Evolutionary conservation across 2,888 invertebrate species (phyloP), one percentile per base, ranked within the genome.

Genomic region (Linyphia triangularis): DNA sequence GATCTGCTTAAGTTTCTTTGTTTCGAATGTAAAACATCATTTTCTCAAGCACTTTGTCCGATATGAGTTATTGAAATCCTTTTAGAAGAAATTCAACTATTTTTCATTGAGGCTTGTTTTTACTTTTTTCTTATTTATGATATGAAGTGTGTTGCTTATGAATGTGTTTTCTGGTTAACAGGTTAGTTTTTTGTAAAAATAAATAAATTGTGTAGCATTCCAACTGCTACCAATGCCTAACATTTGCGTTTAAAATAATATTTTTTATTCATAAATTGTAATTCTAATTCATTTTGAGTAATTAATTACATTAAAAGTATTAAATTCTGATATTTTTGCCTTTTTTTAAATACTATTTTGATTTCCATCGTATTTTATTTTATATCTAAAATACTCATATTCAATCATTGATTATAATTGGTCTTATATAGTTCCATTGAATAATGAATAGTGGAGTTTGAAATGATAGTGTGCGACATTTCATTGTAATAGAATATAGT

Each of bases 41-140:
- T 16, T 65, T 67, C 77, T 26, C 22, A 16, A 61, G 7, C 40
- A 61, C 37, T 77, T 77, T 77, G 77, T 77, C 77, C 59, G 63
- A 37, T 37, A 19, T 77, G 77, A 77, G 77, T 77, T 61, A 77
- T 77, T 77, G 77, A 37, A 77, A 59, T 63, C 37, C 26, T 77
- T 77, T 24, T 28, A n/a, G n/a, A 67, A 67, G 28, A 22, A 33
- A 33, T 67, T 16, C 33, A n/a, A n/a, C 10, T n/a, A n/a, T 5
- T 51, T 10, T 16, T 16, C 5, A 51, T 13, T 7, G 43, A 37
- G 43, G 26, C 28, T 43, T 70, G 10, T 22, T 43, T 43, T 4
- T 6, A 26, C 24, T 70, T 43, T 3, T 67, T n/a, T 26, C 13
- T 30, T 13, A 40, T 16, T 30, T 65, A 65, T 65, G 28, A 65